Conservation (phyloP, 1,140 invertebrate species). For the Armadillidium nasatum region DNA sequence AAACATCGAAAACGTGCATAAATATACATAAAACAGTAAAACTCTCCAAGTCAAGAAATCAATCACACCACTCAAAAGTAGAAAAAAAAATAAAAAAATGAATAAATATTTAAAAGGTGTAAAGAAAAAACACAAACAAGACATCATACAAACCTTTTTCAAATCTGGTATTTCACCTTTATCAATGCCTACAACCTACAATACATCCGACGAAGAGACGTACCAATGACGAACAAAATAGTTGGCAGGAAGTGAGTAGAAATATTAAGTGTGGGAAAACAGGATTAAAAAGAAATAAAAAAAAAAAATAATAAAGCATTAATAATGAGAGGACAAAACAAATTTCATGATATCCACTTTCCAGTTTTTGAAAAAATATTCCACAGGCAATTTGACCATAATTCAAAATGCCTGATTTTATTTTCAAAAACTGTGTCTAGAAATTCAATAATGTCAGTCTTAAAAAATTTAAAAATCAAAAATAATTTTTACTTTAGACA, state of each 20-base stretch:
- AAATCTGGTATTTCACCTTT: conserved; percentile 98
- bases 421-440: too few species aligned
- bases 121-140: background rate
- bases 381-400: too few species aligned
- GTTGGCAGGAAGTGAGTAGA: background rate
- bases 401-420: too few species aligned
- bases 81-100: background rate
- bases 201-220: conserved; percentile 44
- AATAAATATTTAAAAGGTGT: background rate
- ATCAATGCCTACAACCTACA: conserved; percentile 94
- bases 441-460: too few species aligned
- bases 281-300: background rate
- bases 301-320: background rate
- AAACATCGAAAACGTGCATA: too few species aligned
- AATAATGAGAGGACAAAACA: conserved; percentile 8
- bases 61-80: background rate
- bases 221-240: background rate
- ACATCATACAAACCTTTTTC: conserved; percentile 64
- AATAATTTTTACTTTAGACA: too few species aligned
- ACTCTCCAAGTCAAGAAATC: background rate
- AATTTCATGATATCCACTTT: background rate
- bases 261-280: background rate
- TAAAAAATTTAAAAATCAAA: too few species aligned
- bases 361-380: too few species aligned
- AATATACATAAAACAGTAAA: background rate